Evolutionary conservation across 2,797 vertebrate genomes (phyloP), one percentile per base, ranked within the genome.

Genomic region (Anolis apletophallus): DNA sequence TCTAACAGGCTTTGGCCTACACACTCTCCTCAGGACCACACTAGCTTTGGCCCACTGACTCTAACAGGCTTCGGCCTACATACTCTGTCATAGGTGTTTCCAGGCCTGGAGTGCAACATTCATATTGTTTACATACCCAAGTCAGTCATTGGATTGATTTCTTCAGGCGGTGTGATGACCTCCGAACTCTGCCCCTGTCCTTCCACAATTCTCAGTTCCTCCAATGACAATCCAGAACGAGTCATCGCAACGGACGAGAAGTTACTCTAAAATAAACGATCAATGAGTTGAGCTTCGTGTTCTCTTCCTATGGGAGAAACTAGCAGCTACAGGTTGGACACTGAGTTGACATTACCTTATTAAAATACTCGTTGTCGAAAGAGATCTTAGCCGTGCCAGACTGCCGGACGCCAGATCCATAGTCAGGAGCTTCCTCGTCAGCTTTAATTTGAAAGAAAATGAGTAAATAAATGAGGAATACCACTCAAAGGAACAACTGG

Each of bases 311-410:
- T 19, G 79, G 76, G 3, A 1, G 57, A 36, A 86, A 29, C 64
- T 85, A n/a, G 6, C 32, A 9, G 14, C 11, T 32, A 72, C 52
- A n/a, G 6, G 26, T 26, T 29, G 52, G 59, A 14, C 19, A 3
- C 2, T 21, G 81, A 26, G 71, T 85, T 23, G 81, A 13, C 84
- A 92, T 95, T 96, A 99, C 99, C 98, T 98, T 98, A 95, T 97
- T 97, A 95, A 99, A 99, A 95, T 98, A 98, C 59, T 99, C 98
- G 5, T 99, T 98, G 94, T 99, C 98, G 87, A 99, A 99, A 50
- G 99, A 99, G 94, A 99, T 99, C 95, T 99, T 99, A 89, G 99
- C 99, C 0, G 98, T 99, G 93, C 99, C 99, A 3, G 99, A 99
- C 96, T 99, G 99, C 87, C 99, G 97, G 83, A 99, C 97, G 85